phyloP scores from a whole-genome alignment of 2,113 vertebrate species.

The Symphodus melops region DNA sequence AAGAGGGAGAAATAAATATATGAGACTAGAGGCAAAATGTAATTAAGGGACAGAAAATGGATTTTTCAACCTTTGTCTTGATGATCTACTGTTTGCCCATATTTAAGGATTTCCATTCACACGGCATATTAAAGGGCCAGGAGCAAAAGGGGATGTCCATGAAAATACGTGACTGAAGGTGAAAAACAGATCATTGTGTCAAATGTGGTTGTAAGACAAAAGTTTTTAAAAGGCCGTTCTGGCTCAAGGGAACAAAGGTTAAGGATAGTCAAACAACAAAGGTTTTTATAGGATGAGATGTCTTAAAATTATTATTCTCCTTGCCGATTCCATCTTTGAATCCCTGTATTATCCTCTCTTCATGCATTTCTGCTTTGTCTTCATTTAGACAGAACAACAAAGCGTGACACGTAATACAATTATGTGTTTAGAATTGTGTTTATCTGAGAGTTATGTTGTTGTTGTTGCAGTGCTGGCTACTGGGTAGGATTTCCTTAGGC shows the following conservation, averaged over 20 bases:
- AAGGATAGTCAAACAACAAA: neutral
- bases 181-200: constrained; percentile 30
- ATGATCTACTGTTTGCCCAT: constrained; percentile 57
- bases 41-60: constrained; percentile 71
- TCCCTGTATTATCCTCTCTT: neutral
- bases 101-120: constrained; percentile 67
- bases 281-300: neutral
- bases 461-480: neutral
- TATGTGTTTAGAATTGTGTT: constrained; percentile 11
- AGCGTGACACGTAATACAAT: constrained; percentile 3
- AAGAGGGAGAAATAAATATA: constrained; percentile 55
- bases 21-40: constrained; percentile 49
- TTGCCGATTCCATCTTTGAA: neutral
- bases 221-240: neutral
- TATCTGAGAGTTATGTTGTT: constrained; percentile 20
- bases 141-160: constrained; percentile 12
- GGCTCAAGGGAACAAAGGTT: neutral
- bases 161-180: constrained; percentile 29
- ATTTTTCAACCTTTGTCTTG: constrained; percentile 70
- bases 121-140: constrained; percentile 9
- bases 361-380: neutral
- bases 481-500: constrained; percentile 7
- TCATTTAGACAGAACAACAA: constrained; percentile 4
- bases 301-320: neutral
- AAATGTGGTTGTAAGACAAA: constrained; percentile 1